Evolutionary conservation across 2,888 invertebrate genomes (phyloP), one percentile per base, ranked within the genome.

Genomic region (Alentia gelatinosa): DNA sequence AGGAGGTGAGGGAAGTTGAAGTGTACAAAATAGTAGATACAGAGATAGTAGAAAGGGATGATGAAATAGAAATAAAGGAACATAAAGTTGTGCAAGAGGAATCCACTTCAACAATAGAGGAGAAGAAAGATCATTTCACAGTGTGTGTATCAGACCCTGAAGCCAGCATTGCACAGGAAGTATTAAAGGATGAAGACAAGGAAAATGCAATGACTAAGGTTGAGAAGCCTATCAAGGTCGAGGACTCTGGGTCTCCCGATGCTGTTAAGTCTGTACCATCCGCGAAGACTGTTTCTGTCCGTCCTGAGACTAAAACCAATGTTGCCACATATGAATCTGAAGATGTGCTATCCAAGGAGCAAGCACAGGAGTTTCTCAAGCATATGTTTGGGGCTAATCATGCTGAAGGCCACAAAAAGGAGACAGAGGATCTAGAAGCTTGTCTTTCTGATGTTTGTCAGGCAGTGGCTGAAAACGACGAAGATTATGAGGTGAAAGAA

Each of bases 341-440:
- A 26, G 35, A 50, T n/a, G 89, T 89, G n/a, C 33, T 89, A 0
- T 89, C 89, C 4, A 50, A 63, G n/a, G n/a, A 50, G 15, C 56
- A 89, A 35, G 89, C 89, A 37, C 56, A 89, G 37, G 63, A 89
- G 12, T 89, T 89, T 26, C 50, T 89, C n/a, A 89, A 63, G 63
- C 63, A 37, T n/a, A 89, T 89, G 89, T 63, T 89, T 26, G 35
- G n/a, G 12, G n/a, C 56, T 3, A 30, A 89, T 35, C 33, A 63
- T 33, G 26, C 89, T n/a, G 56, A 56, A 63, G 63, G 50, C 1
- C 56, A 63, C 37, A 86, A 86, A 33, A 42, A 86, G 19, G 86
- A 47, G 30, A 26, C 86, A 47, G 35, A 86, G 26, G 86, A 86
- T 26, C 26, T 86, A 33, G 47, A 86, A 50, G 47, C 86, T 7